phyloP scores from a whole-genome alignment of 1,140 invertebrate genomes.

The Campoletis sonorensis region DNA sequence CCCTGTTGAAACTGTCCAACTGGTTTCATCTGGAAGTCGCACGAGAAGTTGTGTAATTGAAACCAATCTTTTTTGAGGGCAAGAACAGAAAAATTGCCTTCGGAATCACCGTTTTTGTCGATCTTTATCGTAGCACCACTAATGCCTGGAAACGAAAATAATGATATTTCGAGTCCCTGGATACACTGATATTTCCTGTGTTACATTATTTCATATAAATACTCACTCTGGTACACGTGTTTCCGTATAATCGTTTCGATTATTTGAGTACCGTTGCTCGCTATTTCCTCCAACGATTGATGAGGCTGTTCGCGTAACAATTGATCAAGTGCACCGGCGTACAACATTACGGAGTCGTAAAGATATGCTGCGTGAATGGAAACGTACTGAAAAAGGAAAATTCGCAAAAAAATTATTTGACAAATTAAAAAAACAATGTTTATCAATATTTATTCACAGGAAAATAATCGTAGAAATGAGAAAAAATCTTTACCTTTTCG shows the following conservation, averaged over 20 bases:
- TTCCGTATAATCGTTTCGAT: constrained; percentile 88
- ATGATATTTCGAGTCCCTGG: too few relatives aligned
- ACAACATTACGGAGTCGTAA: constrained; percentile 96
- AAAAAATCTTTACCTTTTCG: constrained; percentile 66
- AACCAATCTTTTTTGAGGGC: constrained; percentile 81
- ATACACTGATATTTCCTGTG: too few relatives aligned
- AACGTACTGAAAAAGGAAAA: constrained; percentile 82
- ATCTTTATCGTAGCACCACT: constrained; percentile 93
- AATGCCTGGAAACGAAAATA: constrained; percentile 82
- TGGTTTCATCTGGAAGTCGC: constrained; percentile 86
- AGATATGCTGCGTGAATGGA: constrained; percentile 96
- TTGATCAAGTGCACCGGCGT: constrained; percentile 89
- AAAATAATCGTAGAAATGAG: background rate
- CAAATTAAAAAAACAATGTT: background rate
- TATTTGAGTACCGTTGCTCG: constrained; percentile 86
- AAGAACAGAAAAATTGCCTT: constrained; percentile 97
- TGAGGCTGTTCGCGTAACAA: constrained; percentile 81
- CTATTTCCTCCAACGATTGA: constrained; percentile 83
- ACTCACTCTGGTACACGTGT: constrained; percentile 88
- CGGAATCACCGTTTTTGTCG: constrained; percentile 95
- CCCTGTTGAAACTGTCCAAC: constrained; percentile 89
- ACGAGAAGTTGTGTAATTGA: constrained; percentile 80
- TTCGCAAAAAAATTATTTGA: background rate
- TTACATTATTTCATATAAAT: background rate
- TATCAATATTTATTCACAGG: too few relatives aligned